Evolutionary conservation across 2,113 vertebrate genomes (phyloP).

Genomic region (Butorides virescens): DNA sequence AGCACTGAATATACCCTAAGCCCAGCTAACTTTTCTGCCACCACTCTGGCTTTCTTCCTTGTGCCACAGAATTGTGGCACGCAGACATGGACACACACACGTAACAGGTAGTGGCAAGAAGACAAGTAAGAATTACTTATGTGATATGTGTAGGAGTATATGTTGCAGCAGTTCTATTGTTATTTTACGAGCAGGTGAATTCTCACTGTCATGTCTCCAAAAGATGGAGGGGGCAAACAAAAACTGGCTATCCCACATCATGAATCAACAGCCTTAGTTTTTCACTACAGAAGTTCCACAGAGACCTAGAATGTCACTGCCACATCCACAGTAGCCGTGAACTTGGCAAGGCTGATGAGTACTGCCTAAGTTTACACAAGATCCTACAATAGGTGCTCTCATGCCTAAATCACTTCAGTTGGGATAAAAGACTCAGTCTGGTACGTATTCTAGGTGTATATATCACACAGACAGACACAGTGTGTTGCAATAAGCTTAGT

Average conservation of each 20-base stretch:
- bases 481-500: neutral
- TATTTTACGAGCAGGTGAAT: neutral
- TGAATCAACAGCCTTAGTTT: neutral
- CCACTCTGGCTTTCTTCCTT: neutral
- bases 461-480: neutral
- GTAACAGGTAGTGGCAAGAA: rapidly evolving
- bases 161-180: rapidly evolving
- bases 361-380: neutral
- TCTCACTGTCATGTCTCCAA: neutral
- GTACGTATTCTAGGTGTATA: rapidly evolving
- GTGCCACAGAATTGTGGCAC: neutral
- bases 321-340: neutral
- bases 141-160: rapidly evolving
- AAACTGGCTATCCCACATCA: neutral
- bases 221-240: neutral
- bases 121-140: neutral
- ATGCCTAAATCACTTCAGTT: neutral
- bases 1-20: neutral
- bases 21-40: neutral
- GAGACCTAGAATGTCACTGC: neutral
- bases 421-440: neutral
- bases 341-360: neutral
- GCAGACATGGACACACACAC: neutral
- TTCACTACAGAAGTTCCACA: neutral
- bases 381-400: neutral